Percentiles rank a stretch among this genome's conserved stretches.
Evolutionary conservation across 2,797 vertebrate genomes (phyloP).

Genomic region (Lithobates sylvaticus): DNA sequence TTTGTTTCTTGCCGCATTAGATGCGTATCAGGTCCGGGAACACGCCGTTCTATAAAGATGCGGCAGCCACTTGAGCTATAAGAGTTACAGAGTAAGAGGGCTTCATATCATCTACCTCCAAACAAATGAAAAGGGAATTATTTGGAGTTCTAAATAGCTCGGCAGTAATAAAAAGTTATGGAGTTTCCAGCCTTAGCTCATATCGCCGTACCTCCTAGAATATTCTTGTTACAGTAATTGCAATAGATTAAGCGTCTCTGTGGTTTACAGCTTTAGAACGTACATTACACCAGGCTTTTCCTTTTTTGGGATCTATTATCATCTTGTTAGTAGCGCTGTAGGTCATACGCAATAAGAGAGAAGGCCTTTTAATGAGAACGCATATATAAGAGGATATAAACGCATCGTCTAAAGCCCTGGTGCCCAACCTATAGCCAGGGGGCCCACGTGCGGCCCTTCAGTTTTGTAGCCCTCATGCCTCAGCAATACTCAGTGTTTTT

Average conservation of each 20-base stretch:
- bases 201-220: constrained; percentile 22
- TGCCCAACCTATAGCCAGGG: no score
- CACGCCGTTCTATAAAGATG: not conserved
- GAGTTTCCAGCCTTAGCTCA: constrained; percentile 14
- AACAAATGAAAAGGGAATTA: constrained; percentile 7
- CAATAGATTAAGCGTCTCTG: constrained; percentile 42
- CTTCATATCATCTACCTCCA: not conserved
- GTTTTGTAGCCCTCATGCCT: no score
- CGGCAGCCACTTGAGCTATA: not conserved
- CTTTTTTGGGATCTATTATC: constrained; percentile 28
- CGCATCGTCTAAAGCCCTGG: no score
- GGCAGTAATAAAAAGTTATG: constrained; percentile 38
- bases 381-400: no score
- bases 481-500: no score
- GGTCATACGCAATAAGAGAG: not conserved
- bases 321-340: constrained; percentile 18
- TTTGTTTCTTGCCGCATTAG: no score
- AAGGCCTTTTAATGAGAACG: no score
- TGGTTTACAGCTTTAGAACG: constrained; percentile 18
- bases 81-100: not conserved
- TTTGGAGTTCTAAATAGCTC: constrained; percentile 1
- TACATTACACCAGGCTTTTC: not conserved
- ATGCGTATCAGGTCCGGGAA: no score
- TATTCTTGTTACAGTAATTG: constrained; percentile 38
- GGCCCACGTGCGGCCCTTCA: no score